Evolutionary conservation across 92 coral and sea anemone species (phyloP).

Genomic region (Palythoa heliodiscus): DNA sequence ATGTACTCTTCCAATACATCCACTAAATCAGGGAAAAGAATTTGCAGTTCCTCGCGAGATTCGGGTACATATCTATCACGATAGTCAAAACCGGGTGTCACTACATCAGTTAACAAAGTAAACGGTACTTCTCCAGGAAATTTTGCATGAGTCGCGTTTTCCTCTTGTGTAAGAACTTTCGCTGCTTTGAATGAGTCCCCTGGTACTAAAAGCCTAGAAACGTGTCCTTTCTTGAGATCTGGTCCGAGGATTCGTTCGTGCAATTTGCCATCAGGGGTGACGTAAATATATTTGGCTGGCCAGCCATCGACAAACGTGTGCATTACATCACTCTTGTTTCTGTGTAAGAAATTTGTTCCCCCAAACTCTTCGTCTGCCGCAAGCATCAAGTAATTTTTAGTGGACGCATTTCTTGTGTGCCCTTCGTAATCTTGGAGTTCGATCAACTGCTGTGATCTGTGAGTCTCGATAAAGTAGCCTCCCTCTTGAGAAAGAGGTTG

Average conservation of each 20-base stretch:
- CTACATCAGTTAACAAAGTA: constrained; percentile 76
- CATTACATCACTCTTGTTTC: constrained; percentile 68
- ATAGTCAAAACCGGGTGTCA: constrained; percentile 81
- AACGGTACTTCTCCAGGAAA: constrained; percentile 78
- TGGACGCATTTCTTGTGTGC: constrained; percentile 52
- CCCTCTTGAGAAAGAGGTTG: constrained; percentile 86
- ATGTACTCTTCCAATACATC: constrained; percentile 48
- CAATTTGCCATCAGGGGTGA: constrained; percentile 67
- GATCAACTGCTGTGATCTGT: constrained; percentile 55
- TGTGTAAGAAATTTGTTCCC: constrained; percentile 66
- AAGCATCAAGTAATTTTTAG: constrained; percentile 72
- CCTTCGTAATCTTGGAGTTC: constrained; percentile 56
- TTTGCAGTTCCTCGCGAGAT: constrained; percentile 52
- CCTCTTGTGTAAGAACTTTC: constrained; percentile 57
- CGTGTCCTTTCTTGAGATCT: constrained; percentile 73
- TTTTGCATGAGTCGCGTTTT: constrained; percentile 34
- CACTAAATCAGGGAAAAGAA: constrained; percentile 45
- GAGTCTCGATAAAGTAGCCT: constrained; percentile 75
- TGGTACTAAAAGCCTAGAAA: constrained; percentile 57
- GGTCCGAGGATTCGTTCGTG: constrained; percentile 64
- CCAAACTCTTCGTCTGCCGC: constrained; percentile 56
- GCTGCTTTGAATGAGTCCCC: constrained; percentile 73
- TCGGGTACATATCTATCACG: constrained; percentile 74
- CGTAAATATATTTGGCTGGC: constrained; percentile 70
- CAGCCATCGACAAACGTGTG: constrained; percentile 86